Evolutionary conservation across 2,113 vertebrate species (phyloP).

Genomic region (Nibea albiflora): DNA sequence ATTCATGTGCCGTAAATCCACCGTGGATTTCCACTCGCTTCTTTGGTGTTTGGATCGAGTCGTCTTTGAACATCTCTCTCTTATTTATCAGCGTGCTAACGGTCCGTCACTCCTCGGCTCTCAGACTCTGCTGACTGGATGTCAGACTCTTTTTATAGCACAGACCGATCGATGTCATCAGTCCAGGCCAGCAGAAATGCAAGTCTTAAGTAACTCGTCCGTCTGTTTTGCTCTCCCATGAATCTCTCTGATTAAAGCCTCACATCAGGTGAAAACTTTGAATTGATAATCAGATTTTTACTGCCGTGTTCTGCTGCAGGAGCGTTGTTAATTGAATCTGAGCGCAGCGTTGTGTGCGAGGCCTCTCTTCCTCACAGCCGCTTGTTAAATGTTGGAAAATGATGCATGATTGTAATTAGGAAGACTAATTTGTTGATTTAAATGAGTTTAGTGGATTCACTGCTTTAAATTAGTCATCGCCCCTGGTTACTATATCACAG

Average conservation of each 20-base stretch:
- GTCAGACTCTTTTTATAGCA: slow-evolving; percentile 27
- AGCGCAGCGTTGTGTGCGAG: neutral
- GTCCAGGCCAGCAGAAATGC: neutral
- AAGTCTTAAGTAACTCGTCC: neutral
- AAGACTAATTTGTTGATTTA: slow-evolving; percentile 3
- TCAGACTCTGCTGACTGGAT: neutral
- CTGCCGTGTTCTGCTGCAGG: neutral
- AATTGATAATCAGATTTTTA: neutral
- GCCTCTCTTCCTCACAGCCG: slow-evolving; percentile 10
- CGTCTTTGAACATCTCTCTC: slow-evolving; percentile 28
- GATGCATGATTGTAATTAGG: slow-evolving; percentile 13
- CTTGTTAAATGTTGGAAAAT: slow-evolving; percentile 1
- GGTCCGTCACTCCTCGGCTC: neutral
- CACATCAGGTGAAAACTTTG: neutral
- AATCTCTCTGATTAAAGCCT: neutral
- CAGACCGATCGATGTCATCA: slow-evolving; percentile 4
- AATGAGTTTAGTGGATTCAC: slow-evolving; percentile 3
- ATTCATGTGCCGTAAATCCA: too few species aligned
- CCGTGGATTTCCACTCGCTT: too few species aligned
- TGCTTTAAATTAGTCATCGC: neutral
- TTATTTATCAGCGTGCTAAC: slow-evolving; percentile 27
- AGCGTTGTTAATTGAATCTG: slow-evolving; percentile 17
- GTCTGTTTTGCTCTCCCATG: neutral
- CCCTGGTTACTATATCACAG: neutral
- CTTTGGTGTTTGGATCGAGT: neutral